These are phyloP conservation scores for Calliopum simillimum DNA, from an alignment of 2,888 invertebrate genomes.

Conservation along the genomic window DNA sequence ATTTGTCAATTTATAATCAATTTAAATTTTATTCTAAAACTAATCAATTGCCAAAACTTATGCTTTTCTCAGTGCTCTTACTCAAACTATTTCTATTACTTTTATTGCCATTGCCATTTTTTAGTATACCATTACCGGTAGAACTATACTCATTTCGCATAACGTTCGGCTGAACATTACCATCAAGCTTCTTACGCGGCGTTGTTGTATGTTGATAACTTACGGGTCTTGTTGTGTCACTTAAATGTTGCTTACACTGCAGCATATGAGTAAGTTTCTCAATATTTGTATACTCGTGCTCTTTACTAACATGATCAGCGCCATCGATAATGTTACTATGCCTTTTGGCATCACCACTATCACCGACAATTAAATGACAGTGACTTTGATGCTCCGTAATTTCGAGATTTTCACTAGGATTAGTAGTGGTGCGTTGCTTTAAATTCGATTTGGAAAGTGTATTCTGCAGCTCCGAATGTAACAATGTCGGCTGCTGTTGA, in stretches of 20 bases:
- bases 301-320: constrained; percentile 17
- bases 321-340: constrained; percentile 20
- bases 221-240: neutral
- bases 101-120: constrained; percentile 62
- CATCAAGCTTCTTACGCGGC: no score
- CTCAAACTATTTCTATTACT: constrained; percentile 47
- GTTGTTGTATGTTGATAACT: neutral
- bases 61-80: constrained; percentile 60
- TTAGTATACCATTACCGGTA: constrained; percentile 68
- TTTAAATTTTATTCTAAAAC: no score
- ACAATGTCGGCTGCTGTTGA: constrained; percentile 63
- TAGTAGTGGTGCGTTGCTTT: constrained; percentile 73
- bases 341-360: neutral
- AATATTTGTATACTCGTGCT: constrained; percentile 45
- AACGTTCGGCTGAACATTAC: neutral
- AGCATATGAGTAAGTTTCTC: constrained; percentile 49
- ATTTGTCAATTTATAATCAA: no score
- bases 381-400: constrained; percentile 47
- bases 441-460: constrained; percentile 83
- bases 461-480: constrained; percentile 80
- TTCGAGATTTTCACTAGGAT: constrained; percentile 60
- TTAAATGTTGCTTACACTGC: constrained; percentile 42
- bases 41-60: constrained; percentile 63
- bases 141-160: constrained; percentile 43
- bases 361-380: constrained; percentile 39